Evolutionary conservation across 2,888 invertebrate genomes (phyloP).

Genomic region (Parnassius smintheus): DNA sequence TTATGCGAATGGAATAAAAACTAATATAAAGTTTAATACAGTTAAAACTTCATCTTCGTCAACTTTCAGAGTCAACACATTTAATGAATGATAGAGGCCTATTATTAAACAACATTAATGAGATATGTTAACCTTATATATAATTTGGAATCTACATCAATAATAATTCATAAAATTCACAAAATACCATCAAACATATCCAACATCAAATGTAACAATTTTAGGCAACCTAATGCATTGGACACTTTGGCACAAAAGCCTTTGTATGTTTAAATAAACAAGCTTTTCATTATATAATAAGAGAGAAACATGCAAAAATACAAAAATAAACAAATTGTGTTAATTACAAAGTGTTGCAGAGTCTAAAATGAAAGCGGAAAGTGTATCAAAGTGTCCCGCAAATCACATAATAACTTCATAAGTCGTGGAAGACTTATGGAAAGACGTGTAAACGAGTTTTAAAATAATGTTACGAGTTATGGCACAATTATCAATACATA

Average conservation of each 20-base stretch:
- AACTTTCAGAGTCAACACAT: neutral
- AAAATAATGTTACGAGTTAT: constrained; percentile 3
- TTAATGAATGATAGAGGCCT: constrained; percentile 30
- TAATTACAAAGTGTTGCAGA: too few species aligned
- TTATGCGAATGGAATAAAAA: neutral
- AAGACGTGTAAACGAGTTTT: neutral
- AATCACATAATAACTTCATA: neutral
- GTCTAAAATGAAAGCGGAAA: neutral
- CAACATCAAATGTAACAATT: constrained; percentile 32
- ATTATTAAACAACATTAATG: constrained; percentile 48
- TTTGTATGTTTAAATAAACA: too few species aligned
- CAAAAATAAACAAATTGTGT: too few species aligned
- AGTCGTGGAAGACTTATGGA: constrained; percentile 14
- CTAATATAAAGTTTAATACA: neutral
- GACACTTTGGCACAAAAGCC: constrained; percentile 1
- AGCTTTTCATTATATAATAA: too few species aligned
- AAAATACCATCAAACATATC: constrained; percentile 33
- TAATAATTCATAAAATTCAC: constrained; percentile 45
- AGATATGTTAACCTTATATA: constrained; percentile 60
- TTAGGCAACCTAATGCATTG: constrained; percentile 27
- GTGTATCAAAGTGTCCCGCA: constrained; percentile 7
- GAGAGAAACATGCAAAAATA: too few species aligned
- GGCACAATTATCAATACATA: constrained; percentile 7
- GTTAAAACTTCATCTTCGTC: neutral
- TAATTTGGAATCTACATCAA: constrained; percentile 42